Conservation (phyloP, 2,113 vertebrate genomes). For the Pelvicachromis taeniatus region DNA sequence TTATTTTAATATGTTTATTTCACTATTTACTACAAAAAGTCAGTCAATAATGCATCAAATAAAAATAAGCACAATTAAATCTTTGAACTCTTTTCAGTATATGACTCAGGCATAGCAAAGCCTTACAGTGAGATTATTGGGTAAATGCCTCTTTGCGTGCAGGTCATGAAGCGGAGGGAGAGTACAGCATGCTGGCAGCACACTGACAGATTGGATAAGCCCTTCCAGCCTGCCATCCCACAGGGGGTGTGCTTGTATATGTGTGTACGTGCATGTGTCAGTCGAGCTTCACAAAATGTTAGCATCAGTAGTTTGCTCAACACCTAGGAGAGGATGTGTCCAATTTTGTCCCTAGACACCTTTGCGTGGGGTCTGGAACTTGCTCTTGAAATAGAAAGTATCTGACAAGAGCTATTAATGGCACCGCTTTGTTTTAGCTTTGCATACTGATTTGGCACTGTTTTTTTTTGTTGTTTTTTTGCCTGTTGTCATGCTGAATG, state of each 20-base stretch:
- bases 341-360: slow-evolving; percentile 7
- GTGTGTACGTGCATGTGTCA: slow-evolving; percentile 1
- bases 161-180: slow-evolving; percentile 10
- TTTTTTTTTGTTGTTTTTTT: accelerated
- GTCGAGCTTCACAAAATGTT: slow-evolving; percentile 46
- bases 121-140: background rate
- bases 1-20: background rate
- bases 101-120: background rate
- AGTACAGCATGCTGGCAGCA: slow-evolving; percentile 3
- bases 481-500: background rate
- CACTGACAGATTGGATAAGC: slow-evolving; percentile 43
- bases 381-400: background rate
- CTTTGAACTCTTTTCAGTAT: background rate
- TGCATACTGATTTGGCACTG: background rate
- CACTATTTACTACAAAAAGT: background rate
- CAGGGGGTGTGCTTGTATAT: background rate
- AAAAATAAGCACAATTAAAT: background rate
- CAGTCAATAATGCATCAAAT: background rate
- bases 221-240: background rate
- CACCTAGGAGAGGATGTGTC: slow-evolving; percentile 12
- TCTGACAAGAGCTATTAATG: slow-evolving; percentile 10
- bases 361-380: background rate
- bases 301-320: slow-evolving; percentile 38
- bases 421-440: background rate
- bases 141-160: slow-evolving; percentile 5